A percentile compares a stretch with the other conserved stretches of the same genome.
Conservation (phyloP, 1,140 invertebrate genomes). For the Dryas iulia region DNA sequence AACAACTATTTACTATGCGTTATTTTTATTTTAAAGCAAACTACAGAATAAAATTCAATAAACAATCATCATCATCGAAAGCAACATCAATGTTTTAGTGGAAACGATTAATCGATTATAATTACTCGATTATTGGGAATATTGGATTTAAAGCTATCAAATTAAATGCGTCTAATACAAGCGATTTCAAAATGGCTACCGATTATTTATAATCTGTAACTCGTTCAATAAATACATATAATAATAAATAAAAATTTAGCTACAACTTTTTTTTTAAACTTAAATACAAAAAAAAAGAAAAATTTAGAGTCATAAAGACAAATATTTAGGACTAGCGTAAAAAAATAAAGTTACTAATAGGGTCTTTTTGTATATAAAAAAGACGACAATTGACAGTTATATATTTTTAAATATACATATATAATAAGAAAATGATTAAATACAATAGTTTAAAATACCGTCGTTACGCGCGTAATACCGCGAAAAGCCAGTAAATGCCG, state of each 20-base stretch:
- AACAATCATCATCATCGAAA: slow-evolving; percentile 2
- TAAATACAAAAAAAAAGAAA: not conserved
- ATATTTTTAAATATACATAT: no score
- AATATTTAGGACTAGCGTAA: slow-evolving; percentile 6
- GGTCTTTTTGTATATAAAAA: not conserved
- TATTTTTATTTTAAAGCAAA: slow-evolving; percentile 20
- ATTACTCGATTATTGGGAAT: not conserved
- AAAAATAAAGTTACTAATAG: not conserved
- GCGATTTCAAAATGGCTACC: not conserved
- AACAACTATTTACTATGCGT: slow-evolving; percentile 26
- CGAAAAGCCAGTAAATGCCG: no score
- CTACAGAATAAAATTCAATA: slow-evolving; percentile 15
- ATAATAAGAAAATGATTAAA: no score
- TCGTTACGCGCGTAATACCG: no score
- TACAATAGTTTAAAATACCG: no score
- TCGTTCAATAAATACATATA: not conserved
- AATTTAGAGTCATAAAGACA: slow-evolving; percentile 13
- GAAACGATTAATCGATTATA: not conserved
- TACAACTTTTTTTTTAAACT: not conserved
- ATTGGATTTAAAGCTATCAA: not conserved
- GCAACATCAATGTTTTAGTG: not conserved
- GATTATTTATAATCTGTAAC: not conserved
- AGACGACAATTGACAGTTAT: not conserved
- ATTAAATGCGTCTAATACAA: slow-evolving; percentile 1
- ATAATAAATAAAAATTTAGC: not conserved